These are phyloP conservation scores for Chlorospingus semifuscus DNA, from an alignment of 2,797 vertebrate species.

Conservation along the genomic window DNA sequence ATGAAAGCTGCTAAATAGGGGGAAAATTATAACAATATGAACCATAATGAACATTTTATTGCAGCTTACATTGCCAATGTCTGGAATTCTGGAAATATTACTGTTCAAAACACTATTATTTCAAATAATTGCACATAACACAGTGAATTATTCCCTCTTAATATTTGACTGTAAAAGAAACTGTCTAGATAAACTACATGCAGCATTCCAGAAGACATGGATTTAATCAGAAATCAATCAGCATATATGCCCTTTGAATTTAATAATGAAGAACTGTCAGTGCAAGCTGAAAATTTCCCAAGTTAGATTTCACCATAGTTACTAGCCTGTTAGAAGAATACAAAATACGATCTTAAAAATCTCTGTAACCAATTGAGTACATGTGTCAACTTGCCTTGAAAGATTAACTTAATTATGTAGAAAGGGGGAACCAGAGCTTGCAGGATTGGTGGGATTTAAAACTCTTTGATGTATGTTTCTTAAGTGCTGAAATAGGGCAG, in stretches of 20 bases:
- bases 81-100: not conserved
- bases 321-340: slow-evolving; percentile 7
- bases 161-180: slow-evolving; percentile 18
- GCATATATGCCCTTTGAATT: slow-evolving; percentile 18
- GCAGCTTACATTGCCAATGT: not conserved
- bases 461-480: slow-evolving; percentile 31
- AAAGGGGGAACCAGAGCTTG: not conserved
- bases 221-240: slow-evolving; percentile 44
- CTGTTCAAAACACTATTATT: not conserved
- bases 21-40: not conserved
- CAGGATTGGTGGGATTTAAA: slow-evolving; percentile 31
- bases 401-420: slow-evolving; percentile 56
- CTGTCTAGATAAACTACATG: not conserved
- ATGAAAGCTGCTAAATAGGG: not conserved
- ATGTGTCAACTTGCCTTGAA: slow-evolving; percentile 48
- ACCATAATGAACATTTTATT: not conserved
- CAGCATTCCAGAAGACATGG: not conserved
- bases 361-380: slow-evolving; percentile 38
- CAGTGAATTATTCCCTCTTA: not conserved
- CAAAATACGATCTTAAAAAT: slow-evolving; percentile 33
- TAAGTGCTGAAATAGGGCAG: slow-evolving; percentile 1
- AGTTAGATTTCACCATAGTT: not conserved
- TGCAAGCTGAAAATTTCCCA: not conserved
- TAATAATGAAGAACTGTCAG: slow-evolving; percentile 21
- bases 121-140: not conserved